Evolutionary conservation across 2,888 invertebrate genomes (phyloP), one percentile per base, ranked within the genome.

Genomic region (Drosophila neoperkinsi): DNA sequence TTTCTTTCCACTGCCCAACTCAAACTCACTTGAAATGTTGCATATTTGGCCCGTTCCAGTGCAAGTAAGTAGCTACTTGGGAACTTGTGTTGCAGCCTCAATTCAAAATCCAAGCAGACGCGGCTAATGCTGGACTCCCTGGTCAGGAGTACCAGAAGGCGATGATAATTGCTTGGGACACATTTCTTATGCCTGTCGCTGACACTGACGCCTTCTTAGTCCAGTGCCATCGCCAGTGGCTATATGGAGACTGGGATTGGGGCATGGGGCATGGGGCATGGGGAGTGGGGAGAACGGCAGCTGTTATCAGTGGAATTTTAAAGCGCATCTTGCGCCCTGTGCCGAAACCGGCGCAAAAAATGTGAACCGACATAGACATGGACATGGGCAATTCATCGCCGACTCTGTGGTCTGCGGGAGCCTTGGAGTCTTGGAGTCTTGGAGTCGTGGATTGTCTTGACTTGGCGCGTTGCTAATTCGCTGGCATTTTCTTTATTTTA

Each of bases 401-500:
- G 61, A 50, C 25, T 65, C 67, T 59, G 59, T 28, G 73, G 77
- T 49, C 55, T 53, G 69, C n/a, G 30, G 41, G 4, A 31, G 46
- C n/a, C 49, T 18, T 25, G 46, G 46, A 25, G 21, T 21, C 46
- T 28, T 46, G 50, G 60, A 21, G 53, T 16, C 46, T 13, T 16
- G 6, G 28, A 55, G 28, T 56, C 43, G 18, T 43, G 52, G 58
- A 25, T 53, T 70, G 80, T 72, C 76, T 71, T 77, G 81, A 51
- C 78, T 60, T 56, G 60, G 66, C 60, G 74, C 69, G 68, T 60
- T 77, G 79, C 86, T 88, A 88, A 88, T 88, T 88, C 90, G 83
- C 83, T 88, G 87, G 88, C 90, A 90, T 90, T 90, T 90, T 82
- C 90, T 81, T 87, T 87, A 81, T 89, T 84, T 87, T 87, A 86